These are phyloP conservation scores for Drosophila kikkawai DNA, from an alignment of 1,140 invertebrate species.

Conservation along the genomic window DNA sequence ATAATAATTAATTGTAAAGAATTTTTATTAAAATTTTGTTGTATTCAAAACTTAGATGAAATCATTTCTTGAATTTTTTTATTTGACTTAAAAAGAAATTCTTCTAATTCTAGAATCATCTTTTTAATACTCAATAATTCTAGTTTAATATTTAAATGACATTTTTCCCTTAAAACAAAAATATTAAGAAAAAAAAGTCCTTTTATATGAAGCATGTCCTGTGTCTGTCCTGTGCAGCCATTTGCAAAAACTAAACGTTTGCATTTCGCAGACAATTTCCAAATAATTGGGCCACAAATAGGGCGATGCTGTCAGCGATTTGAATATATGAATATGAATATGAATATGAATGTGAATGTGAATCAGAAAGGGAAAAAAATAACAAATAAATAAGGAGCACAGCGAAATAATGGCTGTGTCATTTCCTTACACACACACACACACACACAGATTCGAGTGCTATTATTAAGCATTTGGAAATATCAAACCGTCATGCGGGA, in stretches of 20 bases:
- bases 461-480: constrained; percentile 84
- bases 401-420: constrained; percentile 68
- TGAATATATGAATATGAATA: constrained; percentile 35
- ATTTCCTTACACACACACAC: constrained; percentile 39
- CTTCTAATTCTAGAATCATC: too few species aligned
- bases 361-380: constrained; percentile 38
- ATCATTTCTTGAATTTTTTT: too few species aligned
- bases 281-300: constrained; percentile 75
- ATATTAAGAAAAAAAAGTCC: background rate
- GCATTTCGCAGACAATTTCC: constrained; percentile 76
- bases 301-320: constrained; percentile 56
- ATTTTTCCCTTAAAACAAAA: background rate
- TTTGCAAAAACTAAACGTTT: constrained; percentile 63
- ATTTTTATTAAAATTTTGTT: too few species aligned
- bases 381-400: constrained; percentile 61
- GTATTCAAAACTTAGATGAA: too few species aligned
- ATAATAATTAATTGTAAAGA: too few species aligned
- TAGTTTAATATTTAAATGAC: fast-evolving
- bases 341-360: constrained; percentile 8
- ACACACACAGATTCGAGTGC: constrained; percentile 60
- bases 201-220: background rate
- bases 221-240: constrained; percentile 19
- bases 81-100: too few species aligned
- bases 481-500: constrained; percentile 80
- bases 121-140: background rate